Percentiles rank a stretch among this genome's conserved stretches.
Evolutionary conservation across 2,888 invertebrate species (phyloP).

Genomic region (Parnassius apollo): DNA sequence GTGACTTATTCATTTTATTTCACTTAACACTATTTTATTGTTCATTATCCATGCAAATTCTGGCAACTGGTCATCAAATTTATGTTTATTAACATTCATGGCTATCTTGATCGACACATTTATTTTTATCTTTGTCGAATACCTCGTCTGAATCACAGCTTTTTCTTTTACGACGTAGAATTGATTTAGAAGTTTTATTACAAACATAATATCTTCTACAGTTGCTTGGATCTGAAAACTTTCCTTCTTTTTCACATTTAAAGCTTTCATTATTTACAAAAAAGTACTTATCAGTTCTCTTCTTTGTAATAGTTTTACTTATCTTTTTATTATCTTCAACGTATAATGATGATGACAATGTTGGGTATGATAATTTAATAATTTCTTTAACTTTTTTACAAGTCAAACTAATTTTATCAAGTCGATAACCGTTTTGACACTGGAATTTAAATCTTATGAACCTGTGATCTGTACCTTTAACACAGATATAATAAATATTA

Average conservation of each 20-base stretch:
- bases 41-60: no score
- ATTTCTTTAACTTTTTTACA: constrained; percentile 43
- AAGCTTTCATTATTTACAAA: constrained; percentile 36
- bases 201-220: constrained; percentile 74
- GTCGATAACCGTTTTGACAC: constrained; percentile 56
- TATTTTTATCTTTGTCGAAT: constrained; percentile 59
- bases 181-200: constrained; percentile 46
- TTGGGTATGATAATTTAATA: constrained; percentile 31
- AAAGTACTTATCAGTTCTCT: constrained; percentile 28
- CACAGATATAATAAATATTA: constrained; percentile 70
- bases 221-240: constrained; percentile 57
- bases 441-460: constrained; percentile 62
- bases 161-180: constrained; percentile 55
- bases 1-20: neutral
- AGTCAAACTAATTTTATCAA: constrained; percentile 52
- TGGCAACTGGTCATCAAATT: no score
- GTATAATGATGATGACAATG: constrained; percentile 29
- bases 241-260: constrained; percentile 56
- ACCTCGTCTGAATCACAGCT: constrained; percentile 66
- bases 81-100: constrained; percentile 43
- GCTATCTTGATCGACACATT: constrained; percentile 59
- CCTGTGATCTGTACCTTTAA: constrained; percentile 41
- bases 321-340: constrained; percentile 34
- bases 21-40: neutral
- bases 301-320: constrained; percentile 20